Base-by-base conservation (phyloP, 2,797 vertebrate species). In the Notolepis coatsorum region DNA sequence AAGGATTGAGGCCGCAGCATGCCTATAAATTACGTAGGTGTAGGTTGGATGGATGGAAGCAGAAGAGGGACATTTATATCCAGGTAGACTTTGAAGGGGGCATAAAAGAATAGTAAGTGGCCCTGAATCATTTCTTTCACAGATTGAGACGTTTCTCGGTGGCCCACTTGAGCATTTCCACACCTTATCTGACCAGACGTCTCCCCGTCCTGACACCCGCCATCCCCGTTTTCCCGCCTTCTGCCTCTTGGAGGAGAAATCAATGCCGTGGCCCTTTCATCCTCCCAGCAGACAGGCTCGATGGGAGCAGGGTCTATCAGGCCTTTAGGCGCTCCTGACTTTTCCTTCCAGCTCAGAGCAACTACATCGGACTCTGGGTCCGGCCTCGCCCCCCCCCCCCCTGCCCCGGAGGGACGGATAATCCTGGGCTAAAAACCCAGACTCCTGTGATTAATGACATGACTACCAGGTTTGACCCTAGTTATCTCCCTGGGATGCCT, bases 361-460 rank as follows among this genome's bases (percentile, higher is more conserved):
- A 79, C 84, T 65, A 80, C 49, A 13, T 69, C 69, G 51, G 67
- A 75, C 68, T 75, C 64, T 51, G 42, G 76, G 70, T 80, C 65
- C 62, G 78, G 79, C 77, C 73, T 46, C 20, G 66, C 20, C 68
- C 72, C 80, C 57, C 67, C 71, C 5, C n/a, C n/a, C n/a, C n/a
- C n/a, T n/a, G n/a, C n/a, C n/a, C n/a, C n/a, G n/a, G n/a, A 31
- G 71, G 73, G 84, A 79, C 2, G 41, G 79, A 86, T 91, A 90
- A 91, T 88, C 81, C 81, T 23, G 49, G 59, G 67, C 71, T 85
- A 80, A 88, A 87, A 71, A 74, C 78, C 56, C 17, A 38, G 79
- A 77, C 85, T 82, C 77, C 66, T 82, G 81, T 87, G 86, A 90
- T 91, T 91, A 88, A 91, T 89, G 84, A 84, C 79, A 85, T 70